Base-by-base conservation (phyloP, 2,113 vertebrate genomes). In the Anolis sagrei region DNA sequence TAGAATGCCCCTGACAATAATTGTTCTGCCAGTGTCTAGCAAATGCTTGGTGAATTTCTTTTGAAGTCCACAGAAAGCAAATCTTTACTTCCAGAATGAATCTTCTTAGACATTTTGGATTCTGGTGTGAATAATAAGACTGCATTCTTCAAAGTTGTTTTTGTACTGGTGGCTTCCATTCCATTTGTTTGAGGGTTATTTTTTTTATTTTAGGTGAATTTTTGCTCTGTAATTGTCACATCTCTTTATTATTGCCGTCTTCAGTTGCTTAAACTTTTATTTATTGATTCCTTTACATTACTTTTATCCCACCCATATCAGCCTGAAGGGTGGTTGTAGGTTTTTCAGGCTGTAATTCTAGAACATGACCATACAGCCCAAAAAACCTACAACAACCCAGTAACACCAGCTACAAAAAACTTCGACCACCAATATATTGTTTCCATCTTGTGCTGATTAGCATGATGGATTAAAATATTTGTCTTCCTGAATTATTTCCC, bases 241-340 rank as follows among this genome's bases (percentile, higher is more conserved):
- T 90, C 74, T 80, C 81, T 75, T 88, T 91, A 87, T 90, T 86
- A 89, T 92, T 93, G 84, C 77, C 93, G 70, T 80, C 77, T 86
- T 82, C 73, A 93, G 81, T 78, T 90, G 49, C 88, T 92, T 82
- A n/a, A n/a, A n/a, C n/a, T n/a, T n/a, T n/a, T n/a, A n/a, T n/a
- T n/a, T n/a, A n/a, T n/a, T n/a, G n/a, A n/a, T n/a, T n/a, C n/a
- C n/a, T n/a, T n/a, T n/a, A n/a, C n/a, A n/a, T n/a, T n/a, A n/a
- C n/a, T n/a, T n/a, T n/a, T n/a, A n/a, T n/a, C n/a, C n/a, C n/a
- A n/a, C n/a, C n/a, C n/a, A n/a, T n/a, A n/a, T n/a, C n/a, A n/a
- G n/a, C n/a, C n/a, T n/a, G n/a, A n/a, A n/a, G n/a, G n/a, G n/a
- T n/a, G n/a, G n/a, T n/a, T n/a, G n/a, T n/a, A n/a, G n/a, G n/a